A percentile compares a stretch with the other conserved stretches of the same genome.
These are phyloP conservation scores for Charadrius vociferus DNA, from an alignment of 2,113 vertebrate genomes.

Conservation along the genomic window DNA sequence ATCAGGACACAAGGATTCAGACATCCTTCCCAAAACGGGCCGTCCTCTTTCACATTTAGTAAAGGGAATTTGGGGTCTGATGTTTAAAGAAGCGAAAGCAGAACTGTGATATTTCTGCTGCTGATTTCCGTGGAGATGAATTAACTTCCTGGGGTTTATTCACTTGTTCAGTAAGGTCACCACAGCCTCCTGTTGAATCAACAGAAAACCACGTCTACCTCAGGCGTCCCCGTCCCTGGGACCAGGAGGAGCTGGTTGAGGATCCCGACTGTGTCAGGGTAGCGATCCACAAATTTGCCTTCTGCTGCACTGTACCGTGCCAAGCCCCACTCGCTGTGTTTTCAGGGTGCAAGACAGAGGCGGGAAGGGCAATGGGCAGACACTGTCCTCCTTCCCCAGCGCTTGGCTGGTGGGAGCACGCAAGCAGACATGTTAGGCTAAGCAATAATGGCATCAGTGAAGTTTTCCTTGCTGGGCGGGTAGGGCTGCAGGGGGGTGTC, in stretches of 20 bases:
- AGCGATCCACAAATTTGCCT: not conserved
- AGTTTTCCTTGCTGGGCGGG: not conserved
- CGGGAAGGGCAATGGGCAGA: not conserved
- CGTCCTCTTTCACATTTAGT: not conserved
- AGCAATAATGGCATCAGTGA: not conserved
- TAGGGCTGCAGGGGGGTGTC: not conserved
- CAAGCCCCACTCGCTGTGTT: not conserved
- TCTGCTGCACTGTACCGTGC: fast-evolving
- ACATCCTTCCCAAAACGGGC: not conserved
- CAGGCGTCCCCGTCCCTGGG: not conserved
- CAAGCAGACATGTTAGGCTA: fast-evolving
- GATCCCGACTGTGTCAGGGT: not conserved
- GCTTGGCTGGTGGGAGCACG: not conserved
- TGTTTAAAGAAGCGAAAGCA: not conserved
- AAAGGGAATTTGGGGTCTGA: not conserved
- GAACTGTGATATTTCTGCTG: not conserved
- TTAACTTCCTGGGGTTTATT: not conserved
- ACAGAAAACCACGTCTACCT: not conserved
- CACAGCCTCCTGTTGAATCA: not conserved
- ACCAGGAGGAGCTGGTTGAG: not conserved
- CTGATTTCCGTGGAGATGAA: not conserved
- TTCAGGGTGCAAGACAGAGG: not conserved
- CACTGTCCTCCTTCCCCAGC: not conserved
- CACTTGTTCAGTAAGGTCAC: not conserved
- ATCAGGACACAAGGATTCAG: not conserved